phyloP scores from a whole-genome alignment of 2,888 invertebrate species.

The Hipparchia semele region DNA sequence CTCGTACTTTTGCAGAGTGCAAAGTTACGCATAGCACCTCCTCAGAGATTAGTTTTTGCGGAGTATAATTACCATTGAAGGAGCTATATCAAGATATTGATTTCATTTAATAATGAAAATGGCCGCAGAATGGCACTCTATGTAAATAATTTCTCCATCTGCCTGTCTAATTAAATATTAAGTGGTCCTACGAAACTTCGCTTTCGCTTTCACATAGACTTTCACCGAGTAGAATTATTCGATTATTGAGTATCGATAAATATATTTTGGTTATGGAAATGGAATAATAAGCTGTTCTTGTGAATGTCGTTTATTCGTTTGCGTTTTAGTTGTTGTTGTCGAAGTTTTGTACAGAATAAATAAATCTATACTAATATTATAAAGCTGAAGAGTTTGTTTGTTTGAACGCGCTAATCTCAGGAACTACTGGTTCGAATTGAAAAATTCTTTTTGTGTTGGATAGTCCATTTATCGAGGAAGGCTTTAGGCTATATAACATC shows the following conservation, averaged over 20 bases:
- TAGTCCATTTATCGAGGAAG: too few relatives aligned
- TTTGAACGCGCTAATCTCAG: too few relatives aligned
- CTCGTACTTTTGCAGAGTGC: neutral
- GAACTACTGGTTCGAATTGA: too few relatives aligned
- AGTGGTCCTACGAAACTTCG: neutral
- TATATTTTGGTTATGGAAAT: too few relatives aligned
- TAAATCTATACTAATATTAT: too few relatives aligned
- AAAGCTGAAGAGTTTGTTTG: too few relatives aligned
- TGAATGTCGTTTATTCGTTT: too few relatives aligned
- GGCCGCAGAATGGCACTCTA: constrained; percentile 23
- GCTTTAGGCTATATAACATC: too few relatives aligned
- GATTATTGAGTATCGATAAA: neutral
- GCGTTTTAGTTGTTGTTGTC: too few relatives aligned
- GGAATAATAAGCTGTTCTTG: too few relatives aligned
- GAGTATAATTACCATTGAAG: constrained; percentile 8
- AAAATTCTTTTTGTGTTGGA: too few relatives aligned
- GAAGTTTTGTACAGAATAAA: too few relatives aligned
- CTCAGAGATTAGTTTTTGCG: neutral
- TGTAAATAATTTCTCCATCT: constrained; percentile 25
- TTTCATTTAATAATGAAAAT: constrained; percentile 29
- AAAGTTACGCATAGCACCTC: neutral
- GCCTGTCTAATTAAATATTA: constrained; percentile 18
- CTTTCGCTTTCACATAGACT: constrained; percentile 2
- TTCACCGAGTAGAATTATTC: neutral
- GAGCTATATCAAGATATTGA: constrained; percentile 27